phyloP scores from a whole-genome alignment of 1,140 invertebrate species.

The Capitella teleta region DNA sequence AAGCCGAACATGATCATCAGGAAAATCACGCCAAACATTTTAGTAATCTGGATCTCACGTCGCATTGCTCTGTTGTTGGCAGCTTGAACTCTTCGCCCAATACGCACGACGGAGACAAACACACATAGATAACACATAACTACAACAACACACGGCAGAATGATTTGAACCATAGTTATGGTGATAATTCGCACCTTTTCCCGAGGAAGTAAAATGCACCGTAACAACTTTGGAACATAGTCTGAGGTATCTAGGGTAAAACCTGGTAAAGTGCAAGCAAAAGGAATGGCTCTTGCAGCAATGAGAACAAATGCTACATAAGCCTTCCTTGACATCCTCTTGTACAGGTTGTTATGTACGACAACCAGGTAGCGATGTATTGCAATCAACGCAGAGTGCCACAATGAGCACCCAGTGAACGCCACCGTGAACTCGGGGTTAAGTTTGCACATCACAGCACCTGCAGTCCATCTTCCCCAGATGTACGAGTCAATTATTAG shows the following conservation, averaged over 20 bases:
- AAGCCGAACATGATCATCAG: conserved; percentile 37
- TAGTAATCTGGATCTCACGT: conserved; percentile 40
- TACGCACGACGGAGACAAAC: conserved; percentile 35
- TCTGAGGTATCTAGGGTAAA: conserved; percentile 33
- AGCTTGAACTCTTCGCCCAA: conserved; percentile 18
- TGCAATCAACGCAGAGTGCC: conserved; percentile 39
- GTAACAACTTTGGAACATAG: conserved; percentile 34
- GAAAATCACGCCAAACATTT: conserved; percentile 42
- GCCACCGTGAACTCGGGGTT: conserved; percentile 34
- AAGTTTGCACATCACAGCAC: conserved; percentile 28
- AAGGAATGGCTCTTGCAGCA: conserved; percentile 30
- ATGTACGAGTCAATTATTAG: conserved; percentile 37
- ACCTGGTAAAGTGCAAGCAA: conserved; percentile 31
- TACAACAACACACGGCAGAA: conserved; percentile 35
- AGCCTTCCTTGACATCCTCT: conserved; percentile 33
- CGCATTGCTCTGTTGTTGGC: conserved; percentile 12
- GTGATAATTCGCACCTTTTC: conserved; percentile 31
- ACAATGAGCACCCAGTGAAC: conserved; percentile 34
- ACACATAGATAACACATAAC: conserved; percentile 39
- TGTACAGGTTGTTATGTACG: conserved; percentile 35
- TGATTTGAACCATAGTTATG: conserved; percentile 32
- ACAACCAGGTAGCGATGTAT: conserved; percentile 40
- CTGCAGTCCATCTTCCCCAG: conserved; percentile 26
- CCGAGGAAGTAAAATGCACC: conserved; percentile 32
- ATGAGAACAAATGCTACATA: conserved; percentile 35